Conservation (phyloP, 2,113 vertebrate species). For the Poeciliopsis retropinna region DNA sequence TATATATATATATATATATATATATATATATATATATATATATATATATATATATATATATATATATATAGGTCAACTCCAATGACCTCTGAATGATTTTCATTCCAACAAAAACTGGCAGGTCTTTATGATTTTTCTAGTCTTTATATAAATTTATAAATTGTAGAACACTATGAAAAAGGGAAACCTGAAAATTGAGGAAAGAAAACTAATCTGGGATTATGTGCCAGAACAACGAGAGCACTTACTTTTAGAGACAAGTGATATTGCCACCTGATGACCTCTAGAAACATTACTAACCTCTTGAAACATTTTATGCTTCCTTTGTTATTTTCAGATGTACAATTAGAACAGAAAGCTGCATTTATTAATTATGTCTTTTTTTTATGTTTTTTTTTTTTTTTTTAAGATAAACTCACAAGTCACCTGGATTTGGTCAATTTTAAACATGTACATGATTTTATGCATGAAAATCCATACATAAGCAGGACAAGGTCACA, state of each 20-base stretch:
- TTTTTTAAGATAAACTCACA: neutral
- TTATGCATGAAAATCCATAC: too few species aligned
- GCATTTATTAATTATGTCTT: too few species aligned
- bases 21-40: too few species aligned
- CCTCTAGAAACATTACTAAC: slow-evolving; percentile 17
- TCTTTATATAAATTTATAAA: slow-evolving; percentile 45
- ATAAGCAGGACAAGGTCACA: too few species aligned
- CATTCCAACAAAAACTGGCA: neutral
- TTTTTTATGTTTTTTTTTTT: neutral
- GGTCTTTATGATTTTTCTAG: slow-evolving; percentile 15
- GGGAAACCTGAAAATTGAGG: slow-evolving; percentile 25
- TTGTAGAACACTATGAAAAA: slow-evolving; percentile 15
- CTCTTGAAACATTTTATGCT: neutral
- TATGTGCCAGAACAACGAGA: slow-evolving; percentile 34
- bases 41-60: too few species aligned
- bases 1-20: too few species aligned
- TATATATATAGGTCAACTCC: too few species aligned
- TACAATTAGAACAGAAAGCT: too few species aligned
- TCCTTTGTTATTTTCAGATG: neutral
- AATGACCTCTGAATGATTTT: neutral
- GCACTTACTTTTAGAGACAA: slow-evolving; percentile 38
- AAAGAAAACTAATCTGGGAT: slow-evolving; percentile 36
- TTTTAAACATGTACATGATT: neutral
- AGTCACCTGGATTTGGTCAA: neutral
- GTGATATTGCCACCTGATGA: slow-evolving; percentile 46